Evolutionary conservation across 2,797 vertebrate genomes (phyloP).

Genomic region (Lerista edwardsae): DNA sequence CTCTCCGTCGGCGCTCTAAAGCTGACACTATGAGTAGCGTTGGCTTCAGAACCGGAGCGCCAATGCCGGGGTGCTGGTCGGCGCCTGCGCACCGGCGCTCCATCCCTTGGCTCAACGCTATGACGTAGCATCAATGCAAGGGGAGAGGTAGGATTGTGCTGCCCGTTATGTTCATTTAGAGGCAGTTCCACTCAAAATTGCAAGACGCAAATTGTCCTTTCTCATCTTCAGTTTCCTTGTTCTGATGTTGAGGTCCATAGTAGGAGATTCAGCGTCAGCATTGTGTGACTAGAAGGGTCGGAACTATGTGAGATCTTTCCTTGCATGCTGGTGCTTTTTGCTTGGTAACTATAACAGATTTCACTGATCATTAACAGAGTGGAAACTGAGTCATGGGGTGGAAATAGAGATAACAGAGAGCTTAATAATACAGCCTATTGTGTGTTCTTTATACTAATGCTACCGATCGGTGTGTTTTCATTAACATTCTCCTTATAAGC

Average conservation of each 20-base stretch:
- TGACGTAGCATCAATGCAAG: too few species aligned
- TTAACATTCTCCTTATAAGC: conserved; percentile 73
- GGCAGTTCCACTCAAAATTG: conserved; percentile 58
- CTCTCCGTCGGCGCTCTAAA: too few species aligned
- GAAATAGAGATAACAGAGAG: conserved; percentile 41
- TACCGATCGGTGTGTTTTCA: conserved; percentile 63
- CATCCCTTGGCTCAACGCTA: too few species aligned
- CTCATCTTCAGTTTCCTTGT: conserved; percentile 44
- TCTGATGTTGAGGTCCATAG: conserved; percentile 53
- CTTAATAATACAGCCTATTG: conserved; percentile 62
- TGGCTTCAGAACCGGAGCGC: too few species aligned
- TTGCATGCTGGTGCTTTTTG: conserved; percentile 20
- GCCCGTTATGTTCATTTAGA: too few species aligned
- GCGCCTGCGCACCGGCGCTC: too few species aligned
- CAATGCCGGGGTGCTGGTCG: too few species aligned
- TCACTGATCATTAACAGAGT: conserved; percentile 34
- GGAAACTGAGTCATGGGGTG: conserved; percentile 42
- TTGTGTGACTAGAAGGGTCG: conserved; percentile 21
- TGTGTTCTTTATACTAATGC: conserved; percentile 52
- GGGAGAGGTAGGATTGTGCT: too few species aligned
- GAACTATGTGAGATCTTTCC: accelerated
- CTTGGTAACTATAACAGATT: conserved; percentile 38
- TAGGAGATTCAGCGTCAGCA: conserved; percentile 52
- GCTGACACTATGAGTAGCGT: too few species aligned
- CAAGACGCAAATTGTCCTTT: conserved; percentile 59